Evolutionary conservation across 2,113 vertebrate species (phyloP).

Genomic region (Apteryx mantelli): DNA sequence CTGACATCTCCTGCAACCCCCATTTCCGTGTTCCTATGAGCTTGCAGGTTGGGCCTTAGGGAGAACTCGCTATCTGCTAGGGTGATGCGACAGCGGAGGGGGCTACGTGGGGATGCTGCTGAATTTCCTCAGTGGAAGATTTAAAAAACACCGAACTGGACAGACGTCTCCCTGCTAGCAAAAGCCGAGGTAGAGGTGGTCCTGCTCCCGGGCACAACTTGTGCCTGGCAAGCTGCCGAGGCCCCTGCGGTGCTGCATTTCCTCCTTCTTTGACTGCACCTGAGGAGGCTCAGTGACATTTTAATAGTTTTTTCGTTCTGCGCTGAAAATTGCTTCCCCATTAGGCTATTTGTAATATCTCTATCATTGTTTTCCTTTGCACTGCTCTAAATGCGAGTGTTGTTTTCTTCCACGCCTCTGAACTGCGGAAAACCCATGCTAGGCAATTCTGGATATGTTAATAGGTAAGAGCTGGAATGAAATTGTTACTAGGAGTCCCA

Average conservation of each 20-base stretch:
- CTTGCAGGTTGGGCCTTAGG: background rate
- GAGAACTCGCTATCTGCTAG: background rate
- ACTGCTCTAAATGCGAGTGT: accelerated
- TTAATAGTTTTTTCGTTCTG: background rate
- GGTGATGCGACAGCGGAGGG: background rate
- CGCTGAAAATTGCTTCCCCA: background rate
- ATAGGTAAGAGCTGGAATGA: background rate
- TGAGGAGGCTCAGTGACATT: background rate
- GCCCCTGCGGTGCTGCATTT: background rate
- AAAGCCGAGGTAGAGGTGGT: background rate
- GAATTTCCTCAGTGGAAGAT: background rate
- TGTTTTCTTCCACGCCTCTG: background rate
- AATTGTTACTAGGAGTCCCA: background rate
- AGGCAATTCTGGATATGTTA: background rate
- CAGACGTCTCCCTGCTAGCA: too few species aligned
- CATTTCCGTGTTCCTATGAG: too few species aligned
- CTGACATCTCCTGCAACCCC: background rate
- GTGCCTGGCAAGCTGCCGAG: background rate
- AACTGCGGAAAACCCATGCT: background rate
- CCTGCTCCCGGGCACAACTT: accelerated
- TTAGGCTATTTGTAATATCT: background rate
- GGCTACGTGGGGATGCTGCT: background rate
- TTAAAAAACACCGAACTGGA: background rate
- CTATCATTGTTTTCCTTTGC: background rate
- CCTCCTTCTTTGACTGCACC: background rate